Conservation (phyloP, 2,797 vertebrate species). For the Carcharodon carcharias region DNA sequence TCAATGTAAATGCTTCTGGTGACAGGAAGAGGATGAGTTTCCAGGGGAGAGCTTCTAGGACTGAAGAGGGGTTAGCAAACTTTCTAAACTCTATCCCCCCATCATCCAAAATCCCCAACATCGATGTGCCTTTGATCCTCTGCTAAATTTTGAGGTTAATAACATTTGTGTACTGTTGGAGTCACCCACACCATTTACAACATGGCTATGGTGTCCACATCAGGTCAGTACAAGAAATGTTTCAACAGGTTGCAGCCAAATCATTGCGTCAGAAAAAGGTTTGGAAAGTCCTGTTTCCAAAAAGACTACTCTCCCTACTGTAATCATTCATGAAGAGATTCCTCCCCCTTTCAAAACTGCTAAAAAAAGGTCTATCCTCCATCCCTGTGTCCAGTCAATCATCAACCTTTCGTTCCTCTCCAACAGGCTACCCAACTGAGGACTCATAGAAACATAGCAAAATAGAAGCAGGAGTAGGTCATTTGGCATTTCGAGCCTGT, state of each 20-base stretch:
- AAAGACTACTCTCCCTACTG: not conserved
- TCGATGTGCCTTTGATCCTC: not conserved
- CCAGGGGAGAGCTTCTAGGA: not conserved
- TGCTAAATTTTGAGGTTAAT: not conserved
- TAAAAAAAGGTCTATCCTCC: not conserved
- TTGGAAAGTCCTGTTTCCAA: not conserved
- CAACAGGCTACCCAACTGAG: not conserved
- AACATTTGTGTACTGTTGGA: too few relatives aligned
- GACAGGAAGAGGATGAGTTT: not conserved
- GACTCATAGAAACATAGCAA: not conserved
- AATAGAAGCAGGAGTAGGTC: too few relatives aligned
- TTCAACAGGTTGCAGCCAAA: not conserved
- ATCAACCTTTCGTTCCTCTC: not conserved
- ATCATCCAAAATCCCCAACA: too few relatives aligned
- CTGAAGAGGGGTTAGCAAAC: not conserved
- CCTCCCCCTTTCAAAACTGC: not conserved
- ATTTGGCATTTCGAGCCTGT: too few relatives aligned
- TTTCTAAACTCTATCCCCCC: not conserved
- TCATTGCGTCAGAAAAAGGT: not conserved
- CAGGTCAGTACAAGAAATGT: not conserved
- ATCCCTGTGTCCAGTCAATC: not conserved
- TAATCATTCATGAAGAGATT: not conserved
- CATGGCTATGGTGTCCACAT: not conserved
- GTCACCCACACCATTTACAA: not conserved
- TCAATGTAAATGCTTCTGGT: not conserved